These are phyloP conservation scores for Araneus ventricosus DNA, from an alignment of 1,140 invertebrate species.

Conservation along the genomic window DNA sequence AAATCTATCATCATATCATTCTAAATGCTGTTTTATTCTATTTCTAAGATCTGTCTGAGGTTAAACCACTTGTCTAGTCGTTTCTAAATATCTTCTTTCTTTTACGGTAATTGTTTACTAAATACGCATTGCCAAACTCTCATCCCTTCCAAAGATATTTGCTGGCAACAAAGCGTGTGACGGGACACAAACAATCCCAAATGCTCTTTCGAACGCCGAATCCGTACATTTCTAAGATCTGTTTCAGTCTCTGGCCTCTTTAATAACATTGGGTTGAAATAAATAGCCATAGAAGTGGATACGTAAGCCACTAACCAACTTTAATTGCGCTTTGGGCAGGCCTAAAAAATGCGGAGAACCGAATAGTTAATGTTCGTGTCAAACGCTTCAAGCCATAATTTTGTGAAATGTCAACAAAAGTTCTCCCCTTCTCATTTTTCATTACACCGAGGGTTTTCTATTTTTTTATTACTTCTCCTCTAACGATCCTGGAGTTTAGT, in stretches of 20 bases:
- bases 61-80: too few species aligned
- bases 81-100: too few species aligned
- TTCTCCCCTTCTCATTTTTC: slow-evolving; percentile 69
- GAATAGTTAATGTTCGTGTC: slow-evolving; percentile 73
- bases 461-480: slow-evolving; percentile 60
- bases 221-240: neutral
- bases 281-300: slow-evolving; percentile 33
- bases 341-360: slow-evolving; percentile 14
- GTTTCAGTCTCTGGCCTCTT: neutral
- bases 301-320: slow-evolving; percentile 38
- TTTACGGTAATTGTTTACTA: too few species aligned
- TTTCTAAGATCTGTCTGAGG: too few species aligned
- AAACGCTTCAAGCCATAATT: slow-evolving; percentile 73
- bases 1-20: too few species aligned
- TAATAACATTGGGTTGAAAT: slow-evolving; percentile 22
- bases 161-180: too few species aligned
- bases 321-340: slow-evolving; percentile 23
- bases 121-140: too few species aligned
- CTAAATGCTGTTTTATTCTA: too few species aligned
- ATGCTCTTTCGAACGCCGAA: too few species aligned
- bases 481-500: slow-evolving; percentile 68
- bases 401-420: slow-evolving; percentile 75
- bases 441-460: slow-evolving; percentile 49
- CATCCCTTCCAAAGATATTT: too few species aligned
- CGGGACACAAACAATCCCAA: too few species aligned